Percentiles rank a stretch among this genome's conserved stretches.
phyloP scores from a whole-genome alignment of 2,113 vertebrate species.

The Tenebrosternarchus preto region DNA sequence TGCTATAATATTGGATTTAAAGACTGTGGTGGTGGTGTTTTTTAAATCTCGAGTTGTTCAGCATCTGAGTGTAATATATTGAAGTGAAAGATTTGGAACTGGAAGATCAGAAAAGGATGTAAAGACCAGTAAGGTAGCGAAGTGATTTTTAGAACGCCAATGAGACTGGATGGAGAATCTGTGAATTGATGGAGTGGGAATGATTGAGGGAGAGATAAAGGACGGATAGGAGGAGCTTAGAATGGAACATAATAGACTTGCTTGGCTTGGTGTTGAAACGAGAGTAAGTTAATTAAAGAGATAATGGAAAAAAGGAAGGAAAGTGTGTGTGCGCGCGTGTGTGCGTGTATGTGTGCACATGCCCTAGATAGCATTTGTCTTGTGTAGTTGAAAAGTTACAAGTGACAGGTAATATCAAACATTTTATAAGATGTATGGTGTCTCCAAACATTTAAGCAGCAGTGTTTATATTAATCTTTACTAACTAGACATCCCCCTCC shows the following conservation, averaged over 20 bases:
- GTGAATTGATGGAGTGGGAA: slow-evolving; percentile 2
- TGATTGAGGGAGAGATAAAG: slow-evolving; percentile 4
- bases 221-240: slow-evolving; percentile 14
- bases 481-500: too few relatives aligned
- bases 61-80: not conserved
- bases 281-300: too few relatives aligned
- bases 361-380: too few relatives aligned
- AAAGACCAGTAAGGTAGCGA: too few relatives aligned
- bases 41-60: not conserved
- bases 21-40: not conserved
- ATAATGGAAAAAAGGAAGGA: too few relatives aligned
- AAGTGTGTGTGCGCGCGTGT: not conserved
- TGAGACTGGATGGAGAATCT: not conserved
- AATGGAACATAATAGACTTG: slow-evolving; percentile 19
- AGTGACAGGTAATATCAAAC: too few relatives aligned
- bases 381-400: too few relatives aligned
- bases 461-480: too few relatives aligned
- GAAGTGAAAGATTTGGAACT: not conserved
- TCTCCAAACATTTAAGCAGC: too few relatives aligned
- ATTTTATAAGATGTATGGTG: too few relatives aligned
- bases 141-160: too few relatives aligned
- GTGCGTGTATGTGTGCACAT: too few relatives aligned
- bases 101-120: not conserved
- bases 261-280: slow-evolving; percentile 28
- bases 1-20: not conserved